Conservation (phyloP, 2,797 vertebrate species). For the Pseudomugil gertrudae region DNA sequence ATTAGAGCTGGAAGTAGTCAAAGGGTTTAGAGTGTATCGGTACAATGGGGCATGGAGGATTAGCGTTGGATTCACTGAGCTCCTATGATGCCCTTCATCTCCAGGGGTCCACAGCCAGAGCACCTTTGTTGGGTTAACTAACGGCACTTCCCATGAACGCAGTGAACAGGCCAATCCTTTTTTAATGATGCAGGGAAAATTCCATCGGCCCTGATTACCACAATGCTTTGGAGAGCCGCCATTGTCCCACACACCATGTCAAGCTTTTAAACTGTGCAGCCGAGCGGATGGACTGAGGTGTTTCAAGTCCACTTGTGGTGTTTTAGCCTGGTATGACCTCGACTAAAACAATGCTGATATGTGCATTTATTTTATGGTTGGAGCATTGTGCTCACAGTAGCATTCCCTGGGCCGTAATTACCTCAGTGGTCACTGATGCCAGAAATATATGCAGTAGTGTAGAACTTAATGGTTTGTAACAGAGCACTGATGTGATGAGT, state of each 20-base stretch:
- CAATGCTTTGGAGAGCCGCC: slow-evolving; percentile 60
- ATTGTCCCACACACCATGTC: slow-evolving; percentile 69
- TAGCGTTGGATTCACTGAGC: slow-evolving; percentile 69
- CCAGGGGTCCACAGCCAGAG: slow-evolving; percentile 68
- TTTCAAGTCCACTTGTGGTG: slow-evolving; percentile 59
- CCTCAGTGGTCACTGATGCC: slow-evolving; percentile 42
- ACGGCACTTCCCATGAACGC: slow-evolving; percentile 75
- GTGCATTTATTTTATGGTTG: slow-evolving; percentile 46
- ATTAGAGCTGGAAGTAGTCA: slow-evolving; percentile 76
- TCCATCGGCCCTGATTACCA: slow-evolving; percentile 71
- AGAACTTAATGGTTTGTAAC: slow-evolving; percentile 45
- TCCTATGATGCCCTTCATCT: slow-evolving; percentile 74
- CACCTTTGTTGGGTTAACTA: slow-evolving; percentile 78
- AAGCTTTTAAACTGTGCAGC: slow-evolving; percentile 73
- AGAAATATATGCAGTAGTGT: slow-evolving; percentile 43
- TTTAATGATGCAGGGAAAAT: slow-evolving; percentile 82
- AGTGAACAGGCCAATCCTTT: slow-evolving; percentile 73
- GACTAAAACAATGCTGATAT: slow-evolving; percentile 47
- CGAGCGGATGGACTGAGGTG: slow-evolving; percentile 56
- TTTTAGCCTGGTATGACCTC: slow-evolving; percentile 16
- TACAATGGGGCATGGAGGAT: slow-evolving; percentile 73
- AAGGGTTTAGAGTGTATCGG: slow-evolving; percentile 64
- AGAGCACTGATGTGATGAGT: slow-evolving; percentile 27
- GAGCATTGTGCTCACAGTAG: slow-evolving; percentile 37
- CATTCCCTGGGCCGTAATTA: slow-evolving; percentile 38